A percentile compares a stretch with the other conserved stretches of the same genome.
These are phyloP conservation scores for Celastrina argiolus DNA, from an alignment of 2,888 invertebrate genomes.

Conservation along the genomic window DNA sequence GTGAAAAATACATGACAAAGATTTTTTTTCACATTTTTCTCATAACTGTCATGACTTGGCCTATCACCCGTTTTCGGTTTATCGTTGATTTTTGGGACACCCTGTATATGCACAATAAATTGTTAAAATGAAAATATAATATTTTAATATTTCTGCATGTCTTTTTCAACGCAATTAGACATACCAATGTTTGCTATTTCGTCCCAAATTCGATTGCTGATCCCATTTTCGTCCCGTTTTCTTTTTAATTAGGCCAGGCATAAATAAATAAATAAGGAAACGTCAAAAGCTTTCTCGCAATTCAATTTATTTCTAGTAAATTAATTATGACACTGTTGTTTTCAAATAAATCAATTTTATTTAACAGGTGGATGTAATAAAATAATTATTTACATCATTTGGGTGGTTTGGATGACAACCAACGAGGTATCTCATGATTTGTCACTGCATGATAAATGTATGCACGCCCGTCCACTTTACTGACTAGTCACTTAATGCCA, in stretches of 20 bases:
- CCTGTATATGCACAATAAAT: too few relatives aligned
- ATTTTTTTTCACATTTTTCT: too few relatives aligned
- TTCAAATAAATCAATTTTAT: conserved; percentile 1
- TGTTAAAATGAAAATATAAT: too few relatives aligned
- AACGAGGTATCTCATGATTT: neutral
- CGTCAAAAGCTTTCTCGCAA: neutral
- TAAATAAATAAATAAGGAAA: neutral
- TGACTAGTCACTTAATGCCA: neutral
- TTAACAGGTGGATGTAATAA: neutral
- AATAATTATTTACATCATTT: neutral
- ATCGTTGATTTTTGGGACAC: too few relatives aligned
- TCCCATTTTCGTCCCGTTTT: neutral
- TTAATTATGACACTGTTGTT: neutral
- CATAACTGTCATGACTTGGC: too few relatives aligned
- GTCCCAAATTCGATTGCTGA: neutral
- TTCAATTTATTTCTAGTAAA: neutral
- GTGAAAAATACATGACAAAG: too few relatives aligned
- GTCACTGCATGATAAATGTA: neutral
- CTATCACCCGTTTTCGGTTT: too few relatives aligned
- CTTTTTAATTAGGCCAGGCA: neutral
- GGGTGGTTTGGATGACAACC: neutral
- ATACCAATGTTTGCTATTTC: neutral
- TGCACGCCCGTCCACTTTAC: neutral
- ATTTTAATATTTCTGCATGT: too few relatives aligned
- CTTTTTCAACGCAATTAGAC: neutral